A percentile compares a stretch with the other conserved stretches of the same genome.
Conservation (phyloP, 2,113 vertebrate genomes). For the Clarias gariepinus region DNA sequence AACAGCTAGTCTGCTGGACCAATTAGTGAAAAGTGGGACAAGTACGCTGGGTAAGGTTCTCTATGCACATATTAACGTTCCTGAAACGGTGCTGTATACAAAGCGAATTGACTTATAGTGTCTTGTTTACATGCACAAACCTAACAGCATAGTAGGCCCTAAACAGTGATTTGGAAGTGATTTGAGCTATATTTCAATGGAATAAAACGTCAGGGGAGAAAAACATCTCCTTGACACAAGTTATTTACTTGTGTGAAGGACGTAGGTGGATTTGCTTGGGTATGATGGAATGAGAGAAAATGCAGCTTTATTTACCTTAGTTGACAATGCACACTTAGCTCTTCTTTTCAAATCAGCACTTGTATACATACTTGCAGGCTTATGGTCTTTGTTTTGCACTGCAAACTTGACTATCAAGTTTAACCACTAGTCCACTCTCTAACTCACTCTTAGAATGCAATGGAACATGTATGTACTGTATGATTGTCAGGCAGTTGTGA, state of each 20-base stretch:
- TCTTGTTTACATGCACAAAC: background rate
- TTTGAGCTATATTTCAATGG: background rate
- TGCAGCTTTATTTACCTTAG: background rate
- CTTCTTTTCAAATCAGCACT: background rate
- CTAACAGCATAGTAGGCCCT: background rate
- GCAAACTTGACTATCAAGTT: background rate
- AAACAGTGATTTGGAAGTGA: background rate
- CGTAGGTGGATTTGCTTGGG: background rate
- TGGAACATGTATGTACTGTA: background rate
- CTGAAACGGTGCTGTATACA: background rate
- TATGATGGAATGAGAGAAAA: background rate
- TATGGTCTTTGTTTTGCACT: background rate
- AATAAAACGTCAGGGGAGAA: background rate
- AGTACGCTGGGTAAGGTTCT: slow-evolving; percentile 22
- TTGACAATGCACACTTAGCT: background rate
- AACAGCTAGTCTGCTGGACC: slow-evolving; percentile 7
- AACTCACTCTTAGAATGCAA: background rate
- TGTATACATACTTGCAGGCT: background rate
- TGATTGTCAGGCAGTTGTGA: background rate
- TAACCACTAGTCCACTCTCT: background rate
- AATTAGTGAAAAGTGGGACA: background rate
- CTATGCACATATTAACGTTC: background rate
- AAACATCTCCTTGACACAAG: background rate
- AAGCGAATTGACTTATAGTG: background rate
- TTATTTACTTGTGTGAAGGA: background rate